Percentiles rank a stretch among this genome's conserved stretches.
phyloP scores from a whole-genome alignment of 2,888 invertebrate species.

The Eledona agricola region DNA sequence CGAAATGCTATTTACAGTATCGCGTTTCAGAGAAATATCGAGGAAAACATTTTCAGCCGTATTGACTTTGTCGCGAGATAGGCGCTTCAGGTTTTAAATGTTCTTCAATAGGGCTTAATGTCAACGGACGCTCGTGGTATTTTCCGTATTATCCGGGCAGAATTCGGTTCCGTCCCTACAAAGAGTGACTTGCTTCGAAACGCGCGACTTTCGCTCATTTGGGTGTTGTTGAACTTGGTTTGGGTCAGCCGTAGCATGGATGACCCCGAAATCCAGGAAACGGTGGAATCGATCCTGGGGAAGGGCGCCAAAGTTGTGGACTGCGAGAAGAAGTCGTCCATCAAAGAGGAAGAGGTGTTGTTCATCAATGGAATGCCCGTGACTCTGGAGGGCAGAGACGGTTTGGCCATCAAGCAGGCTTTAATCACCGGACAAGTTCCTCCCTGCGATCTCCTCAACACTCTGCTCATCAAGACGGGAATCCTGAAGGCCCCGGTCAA shows the following conservation, averaged over 20 bases:
- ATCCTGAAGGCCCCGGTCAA: conserved; percentile 74
- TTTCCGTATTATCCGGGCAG: too few species aligned
- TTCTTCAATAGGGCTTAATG: too few species aligned
- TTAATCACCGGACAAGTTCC: conserved; percentile 75
- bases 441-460: conserved; percentile 75
- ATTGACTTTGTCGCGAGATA: too few species aligned
- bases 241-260: conserved; percentile 66
- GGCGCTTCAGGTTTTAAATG: too few species aligned
- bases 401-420: conserved; percentile 73
- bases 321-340: conserved; percentile 76
- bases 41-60: too few species aligned
- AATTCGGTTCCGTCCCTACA: too few species aligned
- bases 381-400: conserved; percentile 73
- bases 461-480: conserved; percentile 73
- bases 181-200: conserved; percentile 33
- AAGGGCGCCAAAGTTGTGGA: conserved; percentile 76
- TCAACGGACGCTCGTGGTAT: too few species aligned
- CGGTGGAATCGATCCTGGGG: conserved; percentile 77
- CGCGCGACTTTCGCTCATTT: too few species aligned
- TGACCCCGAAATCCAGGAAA: conserved; percentile 76
- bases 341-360: conserved; percentile 75
- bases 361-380: conserved; percentile 77
- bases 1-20: too few species aligned
- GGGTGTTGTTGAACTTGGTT: too few species aligned
- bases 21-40: too few species aligned